Percentiles rank a stretch among this genome's conserved stretches.
Evolutionary conservation across 2,888 invertebrate genomes (phyloP).

Genomic region (Oxystoma pomonae): DNA sequence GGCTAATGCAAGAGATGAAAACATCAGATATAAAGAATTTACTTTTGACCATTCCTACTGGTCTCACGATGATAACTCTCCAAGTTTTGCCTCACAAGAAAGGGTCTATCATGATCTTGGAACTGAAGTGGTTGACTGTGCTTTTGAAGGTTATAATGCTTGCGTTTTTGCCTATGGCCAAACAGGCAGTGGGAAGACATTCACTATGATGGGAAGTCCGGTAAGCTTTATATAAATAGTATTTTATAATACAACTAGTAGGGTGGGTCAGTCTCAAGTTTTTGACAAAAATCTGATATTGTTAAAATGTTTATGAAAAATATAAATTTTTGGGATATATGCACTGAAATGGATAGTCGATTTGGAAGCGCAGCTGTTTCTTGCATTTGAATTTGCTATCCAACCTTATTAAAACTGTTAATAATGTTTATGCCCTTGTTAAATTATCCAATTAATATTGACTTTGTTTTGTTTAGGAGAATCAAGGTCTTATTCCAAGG

Average conservation of each 20-base stretch:
- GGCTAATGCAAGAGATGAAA: slow-evolving; percentile 46
- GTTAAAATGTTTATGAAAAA: no score
- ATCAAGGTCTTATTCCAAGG: slow-evolving; percentile 79
- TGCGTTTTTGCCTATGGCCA: slow-evolving; percentile 91
- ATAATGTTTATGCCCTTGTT: slow-evolving; percentile 3
- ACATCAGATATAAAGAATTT: slow-evolving; percentile 69
- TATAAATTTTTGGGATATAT: no score
- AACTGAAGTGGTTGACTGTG: slow-evolving; percentile 74
- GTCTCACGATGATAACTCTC: slow-evolving; percentile 69
- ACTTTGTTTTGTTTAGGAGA: slow-evolving; percentile 51
- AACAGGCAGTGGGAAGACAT: slow-evolving; percentile 88
- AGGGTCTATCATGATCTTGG: slow-evolving; percentile 75
- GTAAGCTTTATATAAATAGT: slow-evolving; percentile 48
- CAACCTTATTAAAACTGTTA: no score
- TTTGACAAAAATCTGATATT: no score
- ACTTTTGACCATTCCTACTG: slow-evolving; percentile 88
- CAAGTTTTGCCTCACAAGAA: slow-evolving; percentile 76
- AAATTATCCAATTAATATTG: neutral
- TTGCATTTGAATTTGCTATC: no score
- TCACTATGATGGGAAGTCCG: slow-evolving; percentile 85
- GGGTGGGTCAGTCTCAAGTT: no score
- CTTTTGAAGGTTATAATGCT: slow-evolving; percentile 82
- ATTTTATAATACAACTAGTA: no score
- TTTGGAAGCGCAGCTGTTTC: no score
- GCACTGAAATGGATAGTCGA: no score